A percentile compares a stretch with the other conserved stretches of the same genome.
These are phyloP conservation scores for Tenthredo amoena DNA, from an alignment of 2,888 invertebrate species.

Conservation along the genomic window DNA sequence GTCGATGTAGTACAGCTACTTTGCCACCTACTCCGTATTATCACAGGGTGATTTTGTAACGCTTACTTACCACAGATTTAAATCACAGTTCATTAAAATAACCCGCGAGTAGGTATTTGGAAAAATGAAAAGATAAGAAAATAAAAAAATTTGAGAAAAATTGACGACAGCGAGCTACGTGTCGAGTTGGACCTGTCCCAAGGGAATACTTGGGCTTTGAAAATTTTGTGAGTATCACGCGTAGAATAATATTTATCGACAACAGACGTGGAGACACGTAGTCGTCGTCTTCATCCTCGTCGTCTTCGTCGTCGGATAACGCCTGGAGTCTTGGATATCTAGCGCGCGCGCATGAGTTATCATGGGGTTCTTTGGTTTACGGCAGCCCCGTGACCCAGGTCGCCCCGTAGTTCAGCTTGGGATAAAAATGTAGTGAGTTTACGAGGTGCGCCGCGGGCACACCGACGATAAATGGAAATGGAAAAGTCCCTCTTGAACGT, in stretches of 20 bases:
- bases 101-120: neutral
- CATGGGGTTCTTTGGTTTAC: conserved; percentile 46
- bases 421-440: conserved; percentile 47
- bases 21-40: neutral
- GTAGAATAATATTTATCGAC: conserved; percentile 47
- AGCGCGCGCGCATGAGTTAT: conserved; percentile 47
- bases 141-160: neutral
- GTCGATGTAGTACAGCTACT: neutral
- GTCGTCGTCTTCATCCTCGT: neutral
- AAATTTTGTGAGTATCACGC: conserved; percentile 36
- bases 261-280: conserved; percentile 38
- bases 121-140: neutral
- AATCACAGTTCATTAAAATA: conserved; percentile 19
- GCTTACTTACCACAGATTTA: conserved; percentile 22
- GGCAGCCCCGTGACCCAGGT: conserved; percentile 45
- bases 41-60: neutral
- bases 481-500: conserved; percentile 38
- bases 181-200: conserved; percentile 27
- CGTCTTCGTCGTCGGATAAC: conserved; percentile 13
- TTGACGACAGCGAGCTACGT: conserved; percentile 8
- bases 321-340: conserved; percentile 20
- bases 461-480: conserved; percentile 47
- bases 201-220: conserved; percentile 22
- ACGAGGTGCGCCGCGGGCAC: conserved; percentile 41
- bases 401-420: conserved; percentile 36